phyloP scores from a whole-genome alignment of 2,113 vertebrate genomes.

The Tupaia tana region DNA sequence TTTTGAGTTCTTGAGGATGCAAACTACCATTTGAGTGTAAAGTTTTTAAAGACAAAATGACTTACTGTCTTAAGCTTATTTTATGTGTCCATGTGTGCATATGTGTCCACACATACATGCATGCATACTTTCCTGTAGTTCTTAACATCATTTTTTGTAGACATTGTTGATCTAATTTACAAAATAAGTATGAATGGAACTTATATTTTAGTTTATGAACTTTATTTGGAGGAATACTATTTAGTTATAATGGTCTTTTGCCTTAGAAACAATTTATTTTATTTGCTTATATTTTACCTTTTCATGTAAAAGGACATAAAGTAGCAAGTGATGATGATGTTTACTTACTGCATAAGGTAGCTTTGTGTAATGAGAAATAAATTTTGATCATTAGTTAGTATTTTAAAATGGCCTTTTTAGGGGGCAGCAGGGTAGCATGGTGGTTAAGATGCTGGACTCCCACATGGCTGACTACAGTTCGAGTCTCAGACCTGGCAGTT shows the following conservation, averaged over 20 bases:
- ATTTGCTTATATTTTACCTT: not conserved
- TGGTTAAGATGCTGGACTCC: too few species aligned
- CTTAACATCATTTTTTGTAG: not conserved
- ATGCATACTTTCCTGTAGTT: not conserved
- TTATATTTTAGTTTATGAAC: not conserved
- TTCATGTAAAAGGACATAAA: not conserved
- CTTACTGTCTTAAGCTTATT: not conserved
- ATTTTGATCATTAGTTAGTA: slow-evolving; percentile 10
- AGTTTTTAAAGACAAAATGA: not conserved
- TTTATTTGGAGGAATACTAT: not conserved
- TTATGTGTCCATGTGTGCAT: not conserved
- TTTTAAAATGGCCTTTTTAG: not conserved
- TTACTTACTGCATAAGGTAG: not conserved
- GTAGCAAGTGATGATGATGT: not conserved
- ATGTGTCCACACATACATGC: not conserved
- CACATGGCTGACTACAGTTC: too few species aligned
- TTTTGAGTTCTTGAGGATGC: not conserved
- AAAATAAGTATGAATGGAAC: not conserved
- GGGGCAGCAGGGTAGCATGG: too few species aligned
- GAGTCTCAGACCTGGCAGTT: too few species aligned
- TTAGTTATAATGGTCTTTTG: not conserved
- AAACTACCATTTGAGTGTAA: not conserved
- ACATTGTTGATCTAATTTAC: not conserved
- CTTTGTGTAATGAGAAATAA: not conserved
- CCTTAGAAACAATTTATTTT: not conserved